Base-by-base conservation (phyloP, 1,140 invertebrate species). In the Drosophila eugracilis region DNA sequence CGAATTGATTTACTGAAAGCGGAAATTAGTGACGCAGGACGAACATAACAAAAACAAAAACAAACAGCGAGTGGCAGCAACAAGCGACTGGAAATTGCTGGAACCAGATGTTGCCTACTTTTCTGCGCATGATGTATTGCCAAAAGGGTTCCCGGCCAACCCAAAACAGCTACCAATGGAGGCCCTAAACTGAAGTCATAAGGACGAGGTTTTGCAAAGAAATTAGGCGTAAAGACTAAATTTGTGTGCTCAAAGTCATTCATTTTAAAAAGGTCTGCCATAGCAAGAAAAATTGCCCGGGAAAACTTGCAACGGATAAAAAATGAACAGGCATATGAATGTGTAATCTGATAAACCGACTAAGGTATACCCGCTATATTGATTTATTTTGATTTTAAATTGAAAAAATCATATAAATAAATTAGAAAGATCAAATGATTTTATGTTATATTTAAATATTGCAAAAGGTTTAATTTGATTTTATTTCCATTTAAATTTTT, bases 191-290 rank as follows among this genome's bases (percentile, higher is more conserved):
- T 26, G 24, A 12, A 42, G 6, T 32, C 60, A 34, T 37, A 45
- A 47, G 42, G 14, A 41, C 50, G 53, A 49, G 30, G 52, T 19
- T 28, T 30, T 9, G 50, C 45, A 75, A 63, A 88, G 83, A 88
- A 88, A 88, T 88, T 88, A 88, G 84, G 83, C 83, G 83, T 83
- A 83, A 88, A 88, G 83, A 78, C 78, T 88, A 88, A 88, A 86
- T 88, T 88, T 83, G 47, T 55, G 39, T 60, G 74, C 74, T 59
- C 72, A 79, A 65, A 81, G 73, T 57, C 77, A 86, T 86, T 86
- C 73, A 81, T 86, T 86, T 81, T 86, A 77, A 85, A 85, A 85
- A 42, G 63, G 62, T 53, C 66, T 65, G 74, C 83, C 74, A 67
- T 71, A 78, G 79, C 74, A 78, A 63, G 60, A 67, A 77, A 86